Base-by-base conservation (phyloP, 2,113 vertebrate genomes). In the Illadopsis cleaveri region DNA sequence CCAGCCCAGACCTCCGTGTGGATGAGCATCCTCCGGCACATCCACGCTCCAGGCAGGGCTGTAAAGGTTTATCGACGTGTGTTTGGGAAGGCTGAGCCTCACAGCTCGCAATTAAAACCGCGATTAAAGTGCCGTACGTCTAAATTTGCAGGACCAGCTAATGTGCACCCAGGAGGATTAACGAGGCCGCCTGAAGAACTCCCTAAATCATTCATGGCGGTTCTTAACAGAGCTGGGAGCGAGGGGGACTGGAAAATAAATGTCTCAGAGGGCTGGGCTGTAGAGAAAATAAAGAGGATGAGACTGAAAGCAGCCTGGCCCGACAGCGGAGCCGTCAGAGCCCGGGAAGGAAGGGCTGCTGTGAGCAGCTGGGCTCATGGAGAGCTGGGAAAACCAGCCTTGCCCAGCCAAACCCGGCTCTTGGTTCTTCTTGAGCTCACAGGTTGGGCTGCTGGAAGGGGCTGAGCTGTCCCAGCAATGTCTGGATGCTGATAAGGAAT, bases 101-200 rank as follows among this genome's bases (percentile, higher is more conserved):
- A 2, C 64, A 2, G 80, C 80, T 82, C 9, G 6, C 95, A 92
- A 94, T 97, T 95, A 94, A 95, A 96, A 15, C 93, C 4, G 2
- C 56, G 23, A 93, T 95, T 93, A 89, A 94, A 95, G 89, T 1
- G 76, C 89, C 50, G 70, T 72, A 85, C 9, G 12, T 89, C 95
- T 96, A 78, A 90, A 94, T 96, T 86, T 90, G 93, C 91, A 75
- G 86, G 95, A 40, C 62, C 62, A 2, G 87, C 72, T 91, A 58
- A 88, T 40, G 90, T 30, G 76, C 92, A 33, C 92, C 88, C 90
- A 1, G 7, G 95, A 86, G 94, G 31, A 91, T 94, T 89, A 86
- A 92, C 6, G 12, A 86, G 86, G 16, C 71, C 0, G 14, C 75
- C 21, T 72, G 75, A 73, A 92, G 90, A 92, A 76, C 94, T 90